Conservation (phyloP, 1,140 invertebrate species). For the Monomorium pharaonis region DNA sequence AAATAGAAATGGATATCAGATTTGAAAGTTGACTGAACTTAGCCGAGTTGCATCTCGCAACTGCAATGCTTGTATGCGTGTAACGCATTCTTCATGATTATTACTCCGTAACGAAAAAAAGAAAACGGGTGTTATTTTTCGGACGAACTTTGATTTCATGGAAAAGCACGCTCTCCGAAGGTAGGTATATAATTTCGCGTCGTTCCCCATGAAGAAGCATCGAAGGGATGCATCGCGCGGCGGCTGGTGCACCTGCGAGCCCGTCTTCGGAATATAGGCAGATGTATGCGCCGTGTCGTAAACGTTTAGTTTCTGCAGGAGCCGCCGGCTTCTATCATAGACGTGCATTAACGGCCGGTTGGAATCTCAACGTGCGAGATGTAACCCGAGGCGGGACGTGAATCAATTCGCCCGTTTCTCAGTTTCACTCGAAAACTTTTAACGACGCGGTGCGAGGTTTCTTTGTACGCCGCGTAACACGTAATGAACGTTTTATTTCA, state of each 20-base stretch:
- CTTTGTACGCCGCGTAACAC: neutral
- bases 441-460: neutral
- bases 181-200: neutral
- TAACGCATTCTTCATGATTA: neutral
- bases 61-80: neutral
- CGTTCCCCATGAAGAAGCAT: neutral
- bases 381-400: neutral
- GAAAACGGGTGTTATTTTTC: neutral
- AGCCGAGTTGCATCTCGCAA: neutral
- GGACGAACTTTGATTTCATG: neutral
- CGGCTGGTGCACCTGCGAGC: slow-evolving; percentile 31
- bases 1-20: neutral
- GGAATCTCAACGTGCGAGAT: neutral
- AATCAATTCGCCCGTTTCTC: slow-evolving; percentile 19
- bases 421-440: neutral
- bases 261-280: neutral
- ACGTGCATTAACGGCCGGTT: slow-evolving; percentile 11
- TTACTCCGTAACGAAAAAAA: neutral
- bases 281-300: slow-evolving; percentile 27
- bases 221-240: neutral
- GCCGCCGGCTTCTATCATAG: neutral
- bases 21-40: neutral
- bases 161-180: slow-evolving; percentile 12
- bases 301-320: slow-evolving; percentile 20
- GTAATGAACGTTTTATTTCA: too few relatives aligned